Percentiles rank a stretch among this genome's conserved stretches.
Conservation (phyloP, 2,888 invertebrate species). For the Calliphora vomitoria region DNA sequence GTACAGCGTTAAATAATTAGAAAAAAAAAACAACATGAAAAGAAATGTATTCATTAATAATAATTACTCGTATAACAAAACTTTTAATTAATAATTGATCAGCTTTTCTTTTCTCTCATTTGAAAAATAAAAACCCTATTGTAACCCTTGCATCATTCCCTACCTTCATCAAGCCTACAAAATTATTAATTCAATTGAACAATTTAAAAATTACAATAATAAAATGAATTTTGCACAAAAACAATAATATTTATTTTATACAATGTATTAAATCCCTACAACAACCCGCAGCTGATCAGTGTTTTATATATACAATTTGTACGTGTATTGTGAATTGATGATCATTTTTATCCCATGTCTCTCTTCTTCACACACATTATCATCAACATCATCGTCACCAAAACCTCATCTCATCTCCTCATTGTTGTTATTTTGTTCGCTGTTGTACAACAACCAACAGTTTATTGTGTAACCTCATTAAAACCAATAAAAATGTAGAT, state of each 20-base stretch:
- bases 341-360: slow-evolving; percentile 33
- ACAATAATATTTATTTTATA: no score
- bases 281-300: slow-evolving; percentile 18
- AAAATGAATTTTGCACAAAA: slow-evolving; percentile 38
- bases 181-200: slow-evolving; percentile 50
- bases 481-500: slow-evolving; percentile 70
- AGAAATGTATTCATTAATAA: slow-evolving; percentile 10
- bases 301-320: background rate
- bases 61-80: background rate
- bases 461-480: slow-evolving; percentile 73
- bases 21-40: background rate
- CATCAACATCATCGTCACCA: slow-evolving; percentile 4
- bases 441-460: slow-evolving; percentile 34
- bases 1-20: no score
- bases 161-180: background rate
- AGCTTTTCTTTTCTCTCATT: background rate
- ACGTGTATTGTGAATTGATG: slow-evolving; percentile 7
- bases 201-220: slow-evolving; percentile 12
- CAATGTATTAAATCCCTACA: slow-evolving; percentile 21
- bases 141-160: background rate
- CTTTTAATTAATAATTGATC: background rate
- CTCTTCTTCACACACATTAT: slow-evolving; percentile 8
- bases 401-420: slow-evolving; percentile 32
- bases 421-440: slow-evolving; percentile 26
- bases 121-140: background rate